phyloP scores from a whole-genome alignment of 2,113 vertebrate genomes.

The Otus sunia region DNA sequence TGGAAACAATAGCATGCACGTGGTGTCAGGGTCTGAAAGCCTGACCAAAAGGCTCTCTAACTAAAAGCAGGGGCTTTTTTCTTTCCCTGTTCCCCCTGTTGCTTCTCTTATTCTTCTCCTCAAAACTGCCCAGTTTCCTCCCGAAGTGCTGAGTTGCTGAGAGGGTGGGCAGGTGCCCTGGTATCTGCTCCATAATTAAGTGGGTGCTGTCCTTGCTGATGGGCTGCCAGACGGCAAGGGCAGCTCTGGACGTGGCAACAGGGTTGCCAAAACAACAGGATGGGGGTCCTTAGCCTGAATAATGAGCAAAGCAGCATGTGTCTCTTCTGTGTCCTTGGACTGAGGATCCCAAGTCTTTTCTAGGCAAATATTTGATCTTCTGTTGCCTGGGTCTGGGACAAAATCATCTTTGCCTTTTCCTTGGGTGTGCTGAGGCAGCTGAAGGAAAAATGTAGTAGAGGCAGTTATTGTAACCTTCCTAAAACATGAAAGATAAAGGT shows the following conservation, averaged over 20 bases:
- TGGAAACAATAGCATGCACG: neutral
- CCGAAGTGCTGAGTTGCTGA: neutral
- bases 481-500: neutral
- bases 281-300: neutral
- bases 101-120: neutral
- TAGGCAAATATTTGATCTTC: constrained; percentile 26
- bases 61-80: neutral
- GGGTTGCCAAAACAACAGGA: neutral
- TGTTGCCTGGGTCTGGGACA: neutral
- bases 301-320: neutral
- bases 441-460: neutral
- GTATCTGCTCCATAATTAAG: neutral
- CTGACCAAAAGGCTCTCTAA: neutral
- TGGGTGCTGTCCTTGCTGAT: neutral
- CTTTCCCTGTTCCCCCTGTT: too few relatives aligned
- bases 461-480: neutral
- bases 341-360: neutral
- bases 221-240: neutral
- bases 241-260: neutral
- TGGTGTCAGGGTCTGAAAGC: neutral
- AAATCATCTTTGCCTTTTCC: constrained; percentile 13
- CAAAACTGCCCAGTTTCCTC: neutral
- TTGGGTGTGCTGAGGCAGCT: neutral
- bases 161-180: neutral
- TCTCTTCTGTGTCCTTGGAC: neutral